phyloP scores from a whole-genome alignment of 2,888 invertebrate species.

The Oxycera nigricornis region DNA sequence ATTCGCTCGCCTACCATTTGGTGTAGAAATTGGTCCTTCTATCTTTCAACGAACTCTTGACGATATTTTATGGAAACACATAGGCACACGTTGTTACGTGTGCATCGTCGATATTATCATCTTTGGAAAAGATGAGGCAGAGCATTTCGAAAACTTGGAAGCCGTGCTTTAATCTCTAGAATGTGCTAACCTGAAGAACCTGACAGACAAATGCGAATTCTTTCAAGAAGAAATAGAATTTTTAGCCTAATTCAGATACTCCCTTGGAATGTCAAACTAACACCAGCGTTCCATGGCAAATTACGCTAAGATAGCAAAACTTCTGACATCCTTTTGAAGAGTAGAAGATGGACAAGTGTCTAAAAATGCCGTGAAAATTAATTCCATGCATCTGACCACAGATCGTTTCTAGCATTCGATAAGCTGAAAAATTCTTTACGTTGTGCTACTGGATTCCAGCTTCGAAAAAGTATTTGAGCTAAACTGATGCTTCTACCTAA shows the following conservation, averaged over 20 bases:
- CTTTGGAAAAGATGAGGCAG: neutral
- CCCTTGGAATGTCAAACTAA: neutral
- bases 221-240: neutral
- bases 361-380: neutral
- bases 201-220: neutral
- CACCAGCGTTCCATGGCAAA: neutral
- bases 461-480: neutral
- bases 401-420: neutral
- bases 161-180: neutral
- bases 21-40: no score
- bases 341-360: neutral
- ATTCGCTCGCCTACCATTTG: no score
- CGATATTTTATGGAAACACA: neutral
- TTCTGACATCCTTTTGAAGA: neutral
- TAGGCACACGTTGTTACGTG: neutral
- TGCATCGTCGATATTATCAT: neutral
- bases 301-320: neutral
- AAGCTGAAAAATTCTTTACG: neutral
- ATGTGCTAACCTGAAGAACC: neutral
- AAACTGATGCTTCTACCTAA: neutral
- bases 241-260: neutral
- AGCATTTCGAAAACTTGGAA: neutral
- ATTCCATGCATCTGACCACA: neutral
- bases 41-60: neutral
- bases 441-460: neutral